Evolutionary conservation across 2,113 vertebrate genomes (phyloP).

Genomic region (Pao palembangensis): DNA sequence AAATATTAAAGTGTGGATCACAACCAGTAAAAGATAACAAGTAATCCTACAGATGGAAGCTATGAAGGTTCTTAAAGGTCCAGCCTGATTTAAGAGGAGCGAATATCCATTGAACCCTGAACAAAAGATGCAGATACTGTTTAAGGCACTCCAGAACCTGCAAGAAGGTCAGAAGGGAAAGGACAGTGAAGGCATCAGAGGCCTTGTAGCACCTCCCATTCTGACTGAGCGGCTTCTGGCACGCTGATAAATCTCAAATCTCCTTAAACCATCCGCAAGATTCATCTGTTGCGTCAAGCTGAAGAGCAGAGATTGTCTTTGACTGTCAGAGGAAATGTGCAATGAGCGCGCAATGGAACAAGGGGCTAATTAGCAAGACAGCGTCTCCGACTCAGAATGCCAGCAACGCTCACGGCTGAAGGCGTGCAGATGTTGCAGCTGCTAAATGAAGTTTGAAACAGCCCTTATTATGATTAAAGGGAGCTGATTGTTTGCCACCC

Average conservation of each 20-base stretch:
- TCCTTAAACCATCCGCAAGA: conserved; percentile 43
- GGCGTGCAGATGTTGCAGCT: conserved; percentile 50
- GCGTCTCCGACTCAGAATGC: conserved; percentile 38
- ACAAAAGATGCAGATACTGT: neutral
- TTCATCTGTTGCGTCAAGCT: conserved; percentile 37
- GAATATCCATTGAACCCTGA: neutral
- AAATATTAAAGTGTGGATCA: no score
- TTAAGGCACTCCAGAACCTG: neutral
- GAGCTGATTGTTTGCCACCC: conserved; percentile 51
- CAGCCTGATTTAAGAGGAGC: neutral
- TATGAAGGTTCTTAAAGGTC: no score
- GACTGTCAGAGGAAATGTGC: conserved; percentile 55
- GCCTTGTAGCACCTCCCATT: conserved; percentile 5
- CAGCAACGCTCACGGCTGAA: conserved; percentile 43
- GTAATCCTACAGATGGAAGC: no score
- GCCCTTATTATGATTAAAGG: conserved; percentile 56
- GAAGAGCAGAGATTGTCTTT: conserved; percentile 46
- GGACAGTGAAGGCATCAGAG: conserved; percentile 17
- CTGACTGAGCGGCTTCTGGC: conserved; percentile 39
- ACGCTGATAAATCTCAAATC: conserved; percentile 40
- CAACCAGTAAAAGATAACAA: no score
- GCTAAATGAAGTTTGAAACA: conserved; percentile 45
- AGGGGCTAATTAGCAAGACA: conserved; percentile 55
- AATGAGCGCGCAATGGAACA: conserved; percentile 25
- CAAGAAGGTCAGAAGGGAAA: conserved; percentile 11